Conservation (phyloP, 2,888 invertebrate species). For the Scaptomyza reducta region DNA sequence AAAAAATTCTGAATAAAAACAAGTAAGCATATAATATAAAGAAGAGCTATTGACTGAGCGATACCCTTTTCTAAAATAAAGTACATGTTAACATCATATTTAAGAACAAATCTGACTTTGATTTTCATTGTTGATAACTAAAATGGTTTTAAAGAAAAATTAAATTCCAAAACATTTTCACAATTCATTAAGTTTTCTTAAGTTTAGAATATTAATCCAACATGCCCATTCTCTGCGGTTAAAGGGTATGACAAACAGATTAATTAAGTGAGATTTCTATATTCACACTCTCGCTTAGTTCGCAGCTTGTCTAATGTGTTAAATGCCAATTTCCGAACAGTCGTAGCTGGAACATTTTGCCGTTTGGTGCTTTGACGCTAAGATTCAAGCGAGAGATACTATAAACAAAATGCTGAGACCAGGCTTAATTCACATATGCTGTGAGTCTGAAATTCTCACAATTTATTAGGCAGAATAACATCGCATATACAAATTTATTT, state of each 20-base stretch:
- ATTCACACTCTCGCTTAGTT: slow-evolving; percentile 24
- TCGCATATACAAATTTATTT: background rate
- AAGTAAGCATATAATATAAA: slow-evolving; percentile 6
- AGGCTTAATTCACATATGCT: slow-evolving; percentile 22
- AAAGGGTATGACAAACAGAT: slow-evolving; percentile 30
- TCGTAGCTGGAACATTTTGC: slow-evolving; percentile 39
- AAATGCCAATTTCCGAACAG: slow-evolving; percentile 34
- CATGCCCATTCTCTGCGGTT: background rate
- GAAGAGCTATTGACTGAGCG: background rate
- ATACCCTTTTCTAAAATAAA: slow-evolving; percentile 12
- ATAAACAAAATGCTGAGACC: slow-evolving; percentile 31
- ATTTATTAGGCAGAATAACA: background rate
- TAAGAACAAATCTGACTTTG: background rate
- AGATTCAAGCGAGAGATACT: slow-evolving; percentile 2
- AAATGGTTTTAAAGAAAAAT: background rate
- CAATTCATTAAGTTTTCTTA: background rate
- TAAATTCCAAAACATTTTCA: too few species aligned
- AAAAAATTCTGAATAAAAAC: slow-evolving; percentile 22
- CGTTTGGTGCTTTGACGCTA: slow-evolving; percentile 15
- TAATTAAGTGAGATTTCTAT: slow-evolving; percentile 37
- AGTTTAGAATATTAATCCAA: background rate
- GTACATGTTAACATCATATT: background rate
- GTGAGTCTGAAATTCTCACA: slow-evolving; percentile 43
- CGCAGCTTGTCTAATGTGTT: slow-evolving; percentile 34
- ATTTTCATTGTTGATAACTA: background rate